phyloP scores from a whole-genome alignment of 1,140 invertebrate genomes.

The Rhizoglyphus robini region DNA sequence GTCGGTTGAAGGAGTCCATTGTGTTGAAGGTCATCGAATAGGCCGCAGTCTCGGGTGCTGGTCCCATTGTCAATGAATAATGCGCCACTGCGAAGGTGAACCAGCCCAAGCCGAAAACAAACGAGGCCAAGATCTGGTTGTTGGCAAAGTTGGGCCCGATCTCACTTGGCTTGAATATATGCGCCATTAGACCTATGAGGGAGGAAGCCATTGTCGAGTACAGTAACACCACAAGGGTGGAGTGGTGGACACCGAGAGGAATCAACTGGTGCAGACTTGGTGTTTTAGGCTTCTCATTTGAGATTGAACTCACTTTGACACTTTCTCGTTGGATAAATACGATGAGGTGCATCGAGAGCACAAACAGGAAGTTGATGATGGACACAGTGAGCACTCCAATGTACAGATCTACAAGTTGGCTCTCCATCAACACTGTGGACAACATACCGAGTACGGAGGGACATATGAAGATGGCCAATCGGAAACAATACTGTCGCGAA shows the following conservation, averaged over 20 bases:
- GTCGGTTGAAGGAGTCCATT: constrained; percentile 5
- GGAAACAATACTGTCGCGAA: not conserved
- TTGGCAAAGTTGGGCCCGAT: constrained; percentile 28
- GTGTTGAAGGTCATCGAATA: constrained; percentile 22
- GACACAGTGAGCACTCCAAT: not conserved
- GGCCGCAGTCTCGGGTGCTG: constrained; percentile 35
- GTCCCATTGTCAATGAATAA: constrained; percentile 32
- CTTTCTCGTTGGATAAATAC: not conserved
- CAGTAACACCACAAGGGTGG: constrained; percentile 32
- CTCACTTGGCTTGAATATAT: constrained; percentile 26
- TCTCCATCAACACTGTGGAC: not conserved
- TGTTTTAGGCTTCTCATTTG: no score
- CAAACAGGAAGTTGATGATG: not conserved
- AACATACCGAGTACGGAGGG: not conserved
- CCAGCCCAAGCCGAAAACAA: constrained; percentile 33
- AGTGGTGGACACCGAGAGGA: constrained; percentile 31
- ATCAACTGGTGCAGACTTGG: no score
- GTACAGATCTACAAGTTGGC: not conserved
- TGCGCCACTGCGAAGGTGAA: constrained; percentile 32
- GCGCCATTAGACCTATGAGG: constrained; percentile 31
- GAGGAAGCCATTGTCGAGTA: constrained; percentile 30
- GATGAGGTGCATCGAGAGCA: not conserved
- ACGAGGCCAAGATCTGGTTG: constrained; percentile 29
- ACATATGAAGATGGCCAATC: not conserved
- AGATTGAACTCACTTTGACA: no score